Conservation (phyloP, 2,797 vertebrate genomes). For the Sebastes dallii region DNA sequence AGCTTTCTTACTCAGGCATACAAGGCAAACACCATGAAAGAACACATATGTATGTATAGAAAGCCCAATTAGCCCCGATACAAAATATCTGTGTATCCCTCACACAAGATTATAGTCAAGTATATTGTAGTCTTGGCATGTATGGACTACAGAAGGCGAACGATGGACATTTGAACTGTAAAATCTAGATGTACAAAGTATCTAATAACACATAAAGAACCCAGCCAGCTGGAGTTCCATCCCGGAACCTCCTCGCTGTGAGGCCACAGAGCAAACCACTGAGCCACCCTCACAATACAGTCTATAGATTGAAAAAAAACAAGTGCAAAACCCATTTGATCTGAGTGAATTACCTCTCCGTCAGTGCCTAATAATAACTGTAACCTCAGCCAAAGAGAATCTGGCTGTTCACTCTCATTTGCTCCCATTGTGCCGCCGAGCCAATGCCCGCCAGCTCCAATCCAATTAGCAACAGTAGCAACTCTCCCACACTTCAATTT, state of each 20-base stretch:
- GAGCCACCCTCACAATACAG: neutral
- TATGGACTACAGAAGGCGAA: neutral
- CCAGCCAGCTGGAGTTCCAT: neutral
- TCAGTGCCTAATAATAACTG: conserved; percentile 55
- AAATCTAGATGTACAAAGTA: neutral
- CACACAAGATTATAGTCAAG: neutral
- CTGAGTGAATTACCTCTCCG: conserved; percentile 50
- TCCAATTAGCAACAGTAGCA: conserved; percentile 61
- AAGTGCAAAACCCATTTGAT: conserved; percentile 44
- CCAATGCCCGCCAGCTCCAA: conserved; percentile 51
- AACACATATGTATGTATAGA: neutral
- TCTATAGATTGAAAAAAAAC: conserved; percentile 19
- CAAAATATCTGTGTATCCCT: neutral
- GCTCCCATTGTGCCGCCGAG: conserved; percentile 42
- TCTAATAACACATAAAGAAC: neutral
- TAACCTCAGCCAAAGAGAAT: conserved; percentile 47
- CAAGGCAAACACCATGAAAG: neutral
- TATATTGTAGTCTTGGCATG: neutral
- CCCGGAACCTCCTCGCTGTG: neutral
- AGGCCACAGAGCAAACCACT: neutral
- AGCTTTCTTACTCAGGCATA: neutral
- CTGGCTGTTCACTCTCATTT: conserved; percentile 38
- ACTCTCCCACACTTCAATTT: conserved; percentile 57
- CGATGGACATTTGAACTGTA: neutral
- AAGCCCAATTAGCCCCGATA: neutral